Conservation (phyloP, 2,113 vertebrate genomes). For the Nycticryphes semicollaris region DNA sequence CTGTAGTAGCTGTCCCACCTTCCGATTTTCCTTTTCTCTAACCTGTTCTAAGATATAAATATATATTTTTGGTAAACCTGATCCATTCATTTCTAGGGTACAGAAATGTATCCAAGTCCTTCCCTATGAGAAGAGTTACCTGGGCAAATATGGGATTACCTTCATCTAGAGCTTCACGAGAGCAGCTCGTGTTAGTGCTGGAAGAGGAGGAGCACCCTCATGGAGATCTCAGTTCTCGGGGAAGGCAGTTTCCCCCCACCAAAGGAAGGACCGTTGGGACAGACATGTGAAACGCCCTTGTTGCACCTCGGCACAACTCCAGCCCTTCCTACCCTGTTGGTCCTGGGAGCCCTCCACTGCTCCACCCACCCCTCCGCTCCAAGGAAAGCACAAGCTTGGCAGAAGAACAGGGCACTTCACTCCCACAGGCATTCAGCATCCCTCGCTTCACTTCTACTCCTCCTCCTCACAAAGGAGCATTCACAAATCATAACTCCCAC, state of each 20-base stretch:
- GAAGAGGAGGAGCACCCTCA: not conserved
- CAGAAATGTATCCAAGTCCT: fast-evolving
- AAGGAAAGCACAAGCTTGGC: not conserved
- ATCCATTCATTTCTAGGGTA: not conserved
- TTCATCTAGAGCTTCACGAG: not conserved
- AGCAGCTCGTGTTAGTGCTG: not conserved
- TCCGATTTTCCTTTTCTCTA: not conserved
- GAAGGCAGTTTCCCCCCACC: not conserved
- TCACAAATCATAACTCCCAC: not conserved
- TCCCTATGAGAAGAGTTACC: not conserved
- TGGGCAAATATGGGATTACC: not conserved
- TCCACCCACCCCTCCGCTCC: not conserved
- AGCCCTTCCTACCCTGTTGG: not conserved
- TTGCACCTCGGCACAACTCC: not conserved
- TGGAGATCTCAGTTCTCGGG: not conserved
- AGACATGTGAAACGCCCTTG: not conserved
- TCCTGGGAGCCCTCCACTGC: not conserved
- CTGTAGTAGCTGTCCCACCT: not conserved
- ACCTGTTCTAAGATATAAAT: not conserved
- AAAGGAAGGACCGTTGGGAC: not conserved
- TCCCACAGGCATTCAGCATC: not conserved
- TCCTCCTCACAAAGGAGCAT: not conserved
- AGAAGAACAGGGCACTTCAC: not conserved
- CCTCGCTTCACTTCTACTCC: not conserved
- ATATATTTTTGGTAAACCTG: not conserved